A percentile compares a stretch with the other conserved stretches of the same genome.
These are phyloP conservation scores for Neogale vison DNA, from an alignment of 2,113 vertebrate species.

Conservation along the genomic window DNA sequence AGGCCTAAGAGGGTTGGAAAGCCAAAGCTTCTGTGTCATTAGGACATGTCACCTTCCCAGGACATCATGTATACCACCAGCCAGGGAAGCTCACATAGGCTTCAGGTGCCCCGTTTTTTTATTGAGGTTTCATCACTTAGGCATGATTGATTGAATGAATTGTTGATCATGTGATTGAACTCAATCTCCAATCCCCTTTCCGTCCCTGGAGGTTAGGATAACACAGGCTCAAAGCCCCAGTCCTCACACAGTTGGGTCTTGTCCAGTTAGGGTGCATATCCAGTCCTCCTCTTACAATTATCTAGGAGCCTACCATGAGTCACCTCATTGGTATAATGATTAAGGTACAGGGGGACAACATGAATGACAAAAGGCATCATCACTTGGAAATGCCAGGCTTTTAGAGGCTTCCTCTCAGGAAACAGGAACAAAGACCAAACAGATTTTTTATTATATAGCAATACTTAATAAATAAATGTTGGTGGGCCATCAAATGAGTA, in stretches of 20 bases:
- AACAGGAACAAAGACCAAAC: background rate
- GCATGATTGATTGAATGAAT: background rate
- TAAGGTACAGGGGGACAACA: background rate
- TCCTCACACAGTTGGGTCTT: background rate
- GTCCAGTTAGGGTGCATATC: background rate
- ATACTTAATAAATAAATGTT: background rate
- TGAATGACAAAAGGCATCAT: background rate
- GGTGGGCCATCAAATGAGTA: background rate
- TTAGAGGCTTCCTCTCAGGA: background rate
- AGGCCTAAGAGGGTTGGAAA: background rate
- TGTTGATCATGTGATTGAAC: background rate
- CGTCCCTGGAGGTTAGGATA: background rate
- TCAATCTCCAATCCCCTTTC: background rate
- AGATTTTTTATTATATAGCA: background rate
- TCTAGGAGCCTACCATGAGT: background rate
- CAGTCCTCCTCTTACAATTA: background rate
- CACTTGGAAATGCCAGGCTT: background rate
- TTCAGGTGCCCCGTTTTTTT: background rate
- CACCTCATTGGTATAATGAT: background rate
- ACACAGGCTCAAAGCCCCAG: background rate
- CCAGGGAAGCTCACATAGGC: background rate
- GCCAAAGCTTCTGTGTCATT: background rate
- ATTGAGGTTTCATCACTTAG: background rate
- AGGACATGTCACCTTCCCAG: background rate
- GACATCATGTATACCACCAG: background rate